phyloP scores from a whole-genome alignment of 2,888 invertebrate species.

The Acanthopleura granulata region DNA sequence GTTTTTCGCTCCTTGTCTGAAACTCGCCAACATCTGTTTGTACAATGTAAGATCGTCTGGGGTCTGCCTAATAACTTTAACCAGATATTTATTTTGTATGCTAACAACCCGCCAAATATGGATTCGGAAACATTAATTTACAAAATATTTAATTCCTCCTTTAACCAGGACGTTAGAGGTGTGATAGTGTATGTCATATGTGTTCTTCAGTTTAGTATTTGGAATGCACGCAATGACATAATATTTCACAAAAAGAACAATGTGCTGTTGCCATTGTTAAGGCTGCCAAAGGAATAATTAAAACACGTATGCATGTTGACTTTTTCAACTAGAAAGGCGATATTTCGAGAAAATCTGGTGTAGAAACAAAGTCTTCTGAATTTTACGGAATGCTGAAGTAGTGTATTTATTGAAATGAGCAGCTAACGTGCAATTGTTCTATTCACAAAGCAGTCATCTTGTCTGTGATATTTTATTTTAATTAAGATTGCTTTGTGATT shows the following conservation, averaged over 20 bases:
- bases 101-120: not conserved
- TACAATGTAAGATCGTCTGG: not conserved
- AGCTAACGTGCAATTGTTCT: not conserved
- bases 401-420: not conserved
- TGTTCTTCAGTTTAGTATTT: constrained; percentile 1
- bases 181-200: not conserved
- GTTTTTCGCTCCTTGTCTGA: not conserved
- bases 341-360: not conserved
- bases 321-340: not conserved
- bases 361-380: not conserved
- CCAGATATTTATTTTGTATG: constrained; percentile 1
- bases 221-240: not conserved
- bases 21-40: not conserved
- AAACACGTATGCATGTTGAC: not conserved
- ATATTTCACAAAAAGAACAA: not conserved
- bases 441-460: not conserved
- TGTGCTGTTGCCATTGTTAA: not conserved
- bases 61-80: not conserved
- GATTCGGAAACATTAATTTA: not conserved
- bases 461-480: constrained; percentile 2
- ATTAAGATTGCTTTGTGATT: not conserved
- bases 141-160: not conserved
- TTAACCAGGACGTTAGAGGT: not conserved
- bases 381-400: not conserved
- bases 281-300: not conserved